Evolutionary conservation across 2,888 invertebrate genomes (phyloP), one percentile per base, ranked within the genome.

Genomic region (Leptopilina myrica): DNA sequence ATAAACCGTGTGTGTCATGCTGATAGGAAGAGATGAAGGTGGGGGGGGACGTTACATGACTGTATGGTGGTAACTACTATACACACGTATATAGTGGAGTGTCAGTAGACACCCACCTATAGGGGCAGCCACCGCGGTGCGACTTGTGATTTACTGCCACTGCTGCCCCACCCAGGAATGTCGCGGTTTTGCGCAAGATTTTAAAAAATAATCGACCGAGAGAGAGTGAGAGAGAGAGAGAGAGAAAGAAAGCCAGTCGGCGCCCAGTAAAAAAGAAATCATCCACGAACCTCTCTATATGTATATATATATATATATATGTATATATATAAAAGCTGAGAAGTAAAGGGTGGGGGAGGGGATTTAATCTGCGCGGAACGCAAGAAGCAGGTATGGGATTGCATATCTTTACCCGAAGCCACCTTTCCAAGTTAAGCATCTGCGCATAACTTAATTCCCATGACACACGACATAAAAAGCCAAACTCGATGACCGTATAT

Each of bases 161-260:
- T 78, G 65, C 81, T 88, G 91, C 90, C 91, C 90, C 91, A 90
- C 91, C 91, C 91, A 90, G 90, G 91, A 91, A 91, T 91, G 91
- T 89, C 87, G 87, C 83, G 85, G 85, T 90, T 90, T 88, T 87
- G 88, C 88, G 87, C 88, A 88, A 87, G 89, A 89, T 89, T 88
- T 89, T 85, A 86, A 86, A 84, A 88, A 88, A 88, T 86, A 86
- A 86, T 85, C 85, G 84, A 86, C 83, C 85, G 85, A 86, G 49
- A 49, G 49, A 49, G 49, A 49, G 12, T 12, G 49, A 49, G 83
- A 82, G 67, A 49, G 83, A 76, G 79, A n/a, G n/a, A 49, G 49
- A 49, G 12, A 49, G 49, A 49, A 82, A 82, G 67, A 49, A 83
- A 76, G 79, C 65, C 75, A 73, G 78, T 62, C 62, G 80, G 78